Base-by-base conservation (phyloP, 2,888 invertebrate species). In the Syrista parreyssii region DNA sequence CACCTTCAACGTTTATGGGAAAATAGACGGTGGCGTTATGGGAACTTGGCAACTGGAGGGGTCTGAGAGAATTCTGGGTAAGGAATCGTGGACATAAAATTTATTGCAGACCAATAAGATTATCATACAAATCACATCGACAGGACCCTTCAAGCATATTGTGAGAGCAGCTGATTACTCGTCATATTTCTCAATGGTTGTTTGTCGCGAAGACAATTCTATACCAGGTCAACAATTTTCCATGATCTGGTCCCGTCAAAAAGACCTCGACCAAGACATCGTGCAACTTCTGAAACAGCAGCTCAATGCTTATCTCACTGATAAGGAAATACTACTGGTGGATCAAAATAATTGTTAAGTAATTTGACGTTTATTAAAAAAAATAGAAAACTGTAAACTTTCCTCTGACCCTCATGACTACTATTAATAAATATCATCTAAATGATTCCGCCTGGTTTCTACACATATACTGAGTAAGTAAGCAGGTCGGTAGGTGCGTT, bases 171-270 rank as follows among this genome's bases (percentile, higher is more conserved):
- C 75, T 15, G 75, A 84, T 75, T 83, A 85, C 73, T 76, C 76
- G 55, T 80, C 79, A 23, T 78, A 78, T 68, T 79, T 84, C 35
- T 82, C 81, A 69, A 85, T 83, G 81, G 73, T 85, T 35, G 80
- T 82, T 75, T 83, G 85, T 78, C 79, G 81, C 12, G 79, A 79
- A 71, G 78, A 82, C 71, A 80, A 72, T 75, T 36, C 76, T 31
- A 69, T 75, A 76, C 80, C 76, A 69, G 73, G 78, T 74, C 78
- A 79, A 78, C 81, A 83, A 81, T 86, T 87, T 76, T 80, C 82
- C 55, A 86, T 86, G 85, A 87, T 86, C 80, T 83, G 82, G 78
- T 87, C 86, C 78, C 84, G 83, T 1, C 77, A 80, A 81, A 84
- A 75, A 40, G 79, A 72, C 15, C 68, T 84, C 35, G 75, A 82